Base-by-base conservation (phyloP, 2,888 invertebrate species). In the Drosophila leonis region DNA sequence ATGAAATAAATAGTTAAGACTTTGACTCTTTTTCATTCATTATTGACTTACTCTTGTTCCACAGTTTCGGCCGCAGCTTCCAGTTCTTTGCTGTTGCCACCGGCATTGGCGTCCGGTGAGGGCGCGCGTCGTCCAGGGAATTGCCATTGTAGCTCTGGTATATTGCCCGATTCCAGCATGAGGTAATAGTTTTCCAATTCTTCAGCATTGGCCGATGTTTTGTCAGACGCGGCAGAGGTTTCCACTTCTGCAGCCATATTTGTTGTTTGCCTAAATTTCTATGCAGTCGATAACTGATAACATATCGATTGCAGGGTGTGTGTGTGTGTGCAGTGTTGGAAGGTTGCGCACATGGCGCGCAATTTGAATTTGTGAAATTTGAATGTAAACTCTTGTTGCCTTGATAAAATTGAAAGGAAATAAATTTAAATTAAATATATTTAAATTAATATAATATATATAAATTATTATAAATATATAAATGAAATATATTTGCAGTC, bases 101-200 rank as follows among this genome's bases (percentile, higher is more conserved):
- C 74, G 39, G 59, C 66, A 27, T 8, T 76, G 54, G 73, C 72
- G 29, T 90, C 94, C 0, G 97, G 96, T 0, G 97, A 96, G 4
- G 96, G 96, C 5, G 96, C 94, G 63, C 96, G 94, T 73, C 97
- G 94, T 0, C 97, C 97, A 0, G 96, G 96, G 88, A 96, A 96
- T 90, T 96, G 96, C 97, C 97, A 97, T 78, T 96, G 95, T 1
- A 97, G 91, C 67, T 95, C 95, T 27, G 96, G 93, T 31, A 95
- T 94, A 39, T 95, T 95, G 46, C 94, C 95, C 82, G 95, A 95
- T 73, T 96, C 96, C 10, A 98, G 93, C 75, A 94, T 94, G 71
- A 95, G 95, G 89, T 97, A 97, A 56, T 97, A 94, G 33, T 94
- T 94, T 72, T 96, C 95, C 57, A 97, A 93, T 85, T 96, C 96